These are phyloP conservation scores for Sinella curviseta DNA, from an alignment of 1,140 invertebrate genomes.

Conservation along the genomic window DNA sequence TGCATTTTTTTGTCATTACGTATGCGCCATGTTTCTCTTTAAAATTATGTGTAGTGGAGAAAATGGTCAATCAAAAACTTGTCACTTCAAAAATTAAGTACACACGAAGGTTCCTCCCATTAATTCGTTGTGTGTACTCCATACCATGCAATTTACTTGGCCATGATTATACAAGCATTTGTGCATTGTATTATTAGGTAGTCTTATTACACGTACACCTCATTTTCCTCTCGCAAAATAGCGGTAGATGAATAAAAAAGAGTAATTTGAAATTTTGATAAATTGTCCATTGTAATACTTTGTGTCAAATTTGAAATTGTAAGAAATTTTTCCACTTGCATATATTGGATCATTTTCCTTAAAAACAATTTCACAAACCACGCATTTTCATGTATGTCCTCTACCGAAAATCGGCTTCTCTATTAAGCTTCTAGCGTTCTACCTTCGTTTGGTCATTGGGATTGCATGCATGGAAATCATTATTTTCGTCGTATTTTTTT, in stretches of 20 bases:
- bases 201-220: not conserved
- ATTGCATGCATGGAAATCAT: conserved; percentile 36
- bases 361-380: not conserved
- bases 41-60: no score
- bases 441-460: conserved; percentile 18
- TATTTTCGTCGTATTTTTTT: conserved; percentile 33
- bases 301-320: not conserved
- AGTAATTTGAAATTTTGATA: not conserved
- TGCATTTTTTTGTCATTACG: no score
- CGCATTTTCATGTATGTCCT: not conserved
- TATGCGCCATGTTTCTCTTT: no score
- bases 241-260: not conserved
- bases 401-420: not conserved
- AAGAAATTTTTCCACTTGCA: not conserved
- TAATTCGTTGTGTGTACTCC: not conserved
- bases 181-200: not conserved
- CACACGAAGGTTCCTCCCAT: conserved; percentile 14
- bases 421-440: not conserved
- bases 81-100: conserved; percentile 25
- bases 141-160: not conserved
- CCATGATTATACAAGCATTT: not conserved
- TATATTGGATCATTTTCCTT: not conserved
- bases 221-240: not conserved
- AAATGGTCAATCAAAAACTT: conserved; percentile 22
- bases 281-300: conserved; percentile 10